Evolutionary conservation across 1,140 invertebrate genomes (phyloP), one percentile per base, ranked within the genome.

Genomic region (Acromyrmex heyeri): DNA sequence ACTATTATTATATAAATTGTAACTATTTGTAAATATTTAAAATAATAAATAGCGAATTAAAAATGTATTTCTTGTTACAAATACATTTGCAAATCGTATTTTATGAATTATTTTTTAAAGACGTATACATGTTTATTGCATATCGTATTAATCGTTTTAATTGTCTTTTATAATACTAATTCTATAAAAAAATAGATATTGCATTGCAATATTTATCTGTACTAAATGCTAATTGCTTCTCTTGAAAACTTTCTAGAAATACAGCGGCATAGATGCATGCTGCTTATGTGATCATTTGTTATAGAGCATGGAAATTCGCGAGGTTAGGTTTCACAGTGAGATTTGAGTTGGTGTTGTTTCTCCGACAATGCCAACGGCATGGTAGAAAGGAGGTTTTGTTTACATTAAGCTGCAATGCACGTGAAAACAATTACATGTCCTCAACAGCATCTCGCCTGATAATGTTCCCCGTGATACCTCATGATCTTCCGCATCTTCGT

Each of bases 371-470:
- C 55, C 3, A 76, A 30, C 61, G 12, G 5, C 27, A 30, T 12
- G 6, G 5, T 34, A 64, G 18, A 64, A 64, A 65, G 38, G 34
- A 61, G 55, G 21, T 50, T 65, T 64, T 30, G 76, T 34, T 65
- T 21, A 48, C 38, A n/a, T 10, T 65, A 78, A 50, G 8, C 24
- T 16, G 53, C 30, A 12, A 57, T 44, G 21, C n/a, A 16, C 24
- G 27, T n/a, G 61, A 78, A 65, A 50, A 78, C 34, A 65, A 65
- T 78, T 65, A 12, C 59, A 77, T 48, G 44, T 78, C 38, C 24
- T 48, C 27, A 14, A 14, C 44, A 50, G 18, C 0, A 50, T 34
- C 38, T 48, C 16, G 21, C 59, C 16, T 62, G 18, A 18, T 5
- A 64, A 50, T n/a, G 12, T 57, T 75, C 12, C 3, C 18, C 50